Evolutionary conservation across 2,113 vertebrate species (phyloP), one percentile per base, ranked within the genome.

Genomic region (Bucco capensis): DNA sequence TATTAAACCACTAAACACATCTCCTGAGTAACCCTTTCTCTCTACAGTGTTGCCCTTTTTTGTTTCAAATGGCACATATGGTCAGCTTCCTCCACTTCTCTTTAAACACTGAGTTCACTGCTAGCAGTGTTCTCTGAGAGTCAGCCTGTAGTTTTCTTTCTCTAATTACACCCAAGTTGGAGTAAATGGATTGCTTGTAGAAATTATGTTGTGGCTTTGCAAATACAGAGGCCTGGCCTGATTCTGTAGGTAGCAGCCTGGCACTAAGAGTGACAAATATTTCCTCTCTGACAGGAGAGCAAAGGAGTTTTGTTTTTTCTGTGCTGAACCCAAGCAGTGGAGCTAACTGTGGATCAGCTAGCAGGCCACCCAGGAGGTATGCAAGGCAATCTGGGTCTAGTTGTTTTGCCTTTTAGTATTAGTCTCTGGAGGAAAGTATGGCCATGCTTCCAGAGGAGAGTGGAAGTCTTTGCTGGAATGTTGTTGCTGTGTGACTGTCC

Each of bases 401-500:
- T 84, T 88, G 65, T 93, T 93, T 94, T 89, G 82, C 76, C 92
- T 96, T 95, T 85, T 71, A 87, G 88, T 80, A 83, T 62, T 40
- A 56, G 82, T 88, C 94, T 89, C 95, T 79, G 60, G 95, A 95
- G 95, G 47, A 31, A 90, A 91, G 51, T 31, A 12, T 14, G 42
- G 58, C 76, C 73, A 2, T 66, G 76, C 56, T 84, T 96, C 15
- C 73, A 82, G 70, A 93, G 73, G 94, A 89, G 33, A 65, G 23
- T 73, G 40, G 60, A 84, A 70, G 61, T 25, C 69, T 93, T 86
- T 72, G 69, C 73, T 58, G 70, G 25, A 92, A 62, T 61, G 38
- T 37, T 86, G 78, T 65, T 89, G 84, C 91, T 75, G 61, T 22
- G 22, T 82, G 77, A 31, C 80, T 62, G 30, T 50, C 37, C 79